Conservation (phyloP, 2,888 invertebrate species). For the Leptarthrus brevirostris region DNA sequence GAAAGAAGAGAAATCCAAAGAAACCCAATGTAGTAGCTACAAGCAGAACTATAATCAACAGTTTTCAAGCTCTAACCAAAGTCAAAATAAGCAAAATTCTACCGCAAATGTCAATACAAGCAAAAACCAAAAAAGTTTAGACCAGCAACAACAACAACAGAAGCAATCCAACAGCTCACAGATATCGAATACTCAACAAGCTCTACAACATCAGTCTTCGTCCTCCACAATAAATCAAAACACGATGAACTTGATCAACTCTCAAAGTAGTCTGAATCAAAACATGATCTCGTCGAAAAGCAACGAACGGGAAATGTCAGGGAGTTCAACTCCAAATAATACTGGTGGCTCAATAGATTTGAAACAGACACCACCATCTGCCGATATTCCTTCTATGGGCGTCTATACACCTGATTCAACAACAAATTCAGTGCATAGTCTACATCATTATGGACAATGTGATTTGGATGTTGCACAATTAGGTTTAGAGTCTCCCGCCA, state of each 20-base stretch:
- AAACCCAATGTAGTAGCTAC: slow-evolving; percentile 51
- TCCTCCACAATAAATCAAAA: slow-evolving; percentile 51
- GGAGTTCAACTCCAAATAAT: slow-evolving; percentile 66
- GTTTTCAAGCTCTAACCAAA: slow-evolving; percentile 33
- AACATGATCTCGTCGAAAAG: slow-evolving; percentile 47
- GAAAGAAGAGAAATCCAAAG: slow-evolving; percentile 61
- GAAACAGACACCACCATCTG: slow-evolving; percentile 67
- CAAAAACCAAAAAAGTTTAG: slow-evolving; percentile 39
- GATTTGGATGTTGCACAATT: slow-evolving; percentile 86
- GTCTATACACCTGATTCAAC: slow-evolving; percentile 89
- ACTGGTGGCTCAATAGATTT: slow-evolving; percentile 58
- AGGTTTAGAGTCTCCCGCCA: slow-evolving; percentile 88
- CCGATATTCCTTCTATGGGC: slow-evolving; percentile 82
- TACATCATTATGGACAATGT: slow-evolving; percentile 81
- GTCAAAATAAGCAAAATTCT: slow-evolving; percentile 42
- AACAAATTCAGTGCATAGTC: slow-evolving; percentile 83
- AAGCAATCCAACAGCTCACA: no score
- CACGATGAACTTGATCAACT: slow-evolving; percentile 56
- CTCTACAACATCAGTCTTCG: slow-evolving; percentile 54
- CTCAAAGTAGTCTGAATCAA: slow-evolving; percentile 52
- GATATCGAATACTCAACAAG: slow-evolving; percentile 51
- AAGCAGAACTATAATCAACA: slow-evolving; percentile 48
- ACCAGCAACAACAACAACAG: slow-evolving; percentile 55
- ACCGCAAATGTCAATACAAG: background rate
- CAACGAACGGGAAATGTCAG: slow-evolving; percentile 55